Conservation (phyloP, 2,888 invertebrate species). For the Drosophila austrosaltans region DNA sequence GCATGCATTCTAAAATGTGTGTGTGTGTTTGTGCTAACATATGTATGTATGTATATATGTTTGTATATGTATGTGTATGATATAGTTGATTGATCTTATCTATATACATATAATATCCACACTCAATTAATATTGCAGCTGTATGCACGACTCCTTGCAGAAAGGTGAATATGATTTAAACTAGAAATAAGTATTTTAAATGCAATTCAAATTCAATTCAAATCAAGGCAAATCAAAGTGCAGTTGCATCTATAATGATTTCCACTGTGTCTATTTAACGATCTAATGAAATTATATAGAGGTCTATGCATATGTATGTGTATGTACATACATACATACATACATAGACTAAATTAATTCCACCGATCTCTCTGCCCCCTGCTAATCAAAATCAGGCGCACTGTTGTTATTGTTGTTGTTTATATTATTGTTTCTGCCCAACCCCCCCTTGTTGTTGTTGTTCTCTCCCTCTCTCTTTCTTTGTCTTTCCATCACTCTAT, state of each 20-base stretch:
- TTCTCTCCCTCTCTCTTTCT: constrained; percentile 9
- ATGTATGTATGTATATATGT: constrained; percentile 19
- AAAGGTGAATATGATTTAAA: constrained; percentile 71
- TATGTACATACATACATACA: constrained; percentile 7
- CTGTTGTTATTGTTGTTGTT: constrained; percentile 16
- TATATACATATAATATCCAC: constrained; percentile 52
- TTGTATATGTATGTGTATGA: constrained; percentile 21
- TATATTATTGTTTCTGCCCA: constrained; percentile 6
- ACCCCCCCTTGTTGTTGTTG: not conserved
- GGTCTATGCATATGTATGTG: constrained; percentile 2
- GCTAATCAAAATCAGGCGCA: constrained; percentile 42
- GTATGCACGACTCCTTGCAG: constrained; percentile 78
- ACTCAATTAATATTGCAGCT: constrained; percentile 72
- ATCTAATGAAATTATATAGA: constrained; percentile 27
- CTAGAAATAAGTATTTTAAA: constrained; percentile 46
- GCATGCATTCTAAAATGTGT: not conserved
- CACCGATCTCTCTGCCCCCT: constrained; percentile 20
- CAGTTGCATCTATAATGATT: not conserved
- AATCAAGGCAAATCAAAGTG: not conserved
- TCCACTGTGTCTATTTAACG: constrained; percentile 12
- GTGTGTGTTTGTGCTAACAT: not conserved
- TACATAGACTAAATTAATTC: constrained; percentile 1
- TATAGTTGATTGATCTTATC: constrained; percentile 48
- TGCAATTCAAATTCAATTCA: constrained; percentile 4
- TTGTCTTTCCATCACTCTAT: constrained; percentile 16